Evolutionary conservation across 2,113 vertebrate genomes (phyloP), one percentile per base, ranked within the genome.

Genomic region (Tretioscincus oriximinensis): DNA sequence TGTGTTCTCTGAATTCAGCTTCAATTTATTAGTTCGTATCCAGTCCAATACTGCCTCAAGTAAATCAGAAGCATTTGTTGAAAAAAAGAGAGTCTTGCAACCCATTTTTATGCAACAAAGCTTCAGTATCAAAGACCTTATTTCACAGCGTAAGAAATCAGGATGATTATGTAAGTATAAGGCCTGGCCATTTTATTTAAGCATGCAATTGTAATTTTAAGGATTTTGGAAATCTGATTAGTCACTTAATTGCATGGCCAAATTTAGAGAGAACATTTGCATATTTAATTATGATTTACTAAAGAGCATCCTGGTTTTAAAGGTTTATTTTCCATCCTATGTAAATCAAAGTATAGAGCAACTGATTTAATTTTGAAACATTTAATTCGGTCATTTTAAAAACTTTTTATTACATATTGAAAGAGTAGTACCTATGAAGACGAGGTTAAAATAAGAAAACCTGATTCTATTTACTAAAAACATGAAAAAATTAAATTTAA

Each of bases 211-310:
- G 73, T 81, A 89, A 93, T 92, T 91, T 93, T 92, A 87, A 91
- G 80, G 86, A 86, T 91, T 91, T 92, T 84, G 87, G 75, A 89
- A 92, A 92, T 90, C 83, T 89, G 91, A 92, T 93, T 92, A 92
- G 86, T 92, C 87, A 87, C 88, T 83, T 91, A 91, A 92, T 90
- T 92, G 85, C 88, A 82, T 89, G 89, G 87, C 90, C 89, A 91
- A 90, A 91, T 89, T 91, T 92, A 91, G 85, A 81, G 86, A 70
- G 64, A 41, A 73, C 71, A 92, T 93, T 91, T 91, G 81, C 89
- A 89, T 91, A 89, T 89, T 92, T 90, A 89, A 91, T 91, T 89
- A 88, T 26, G 54, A 91, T 85, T 91, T 89, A 88, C 87, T 75
- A 89, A 61, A 91, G 92, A 88, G 74, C 88, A 90, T 90, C 88